These are phyloP conservation scores for Oxyura jamaicensis DNA, from an alignment of 2,113 vertebrate genomes.

Conservation along the genomic window DNA sequence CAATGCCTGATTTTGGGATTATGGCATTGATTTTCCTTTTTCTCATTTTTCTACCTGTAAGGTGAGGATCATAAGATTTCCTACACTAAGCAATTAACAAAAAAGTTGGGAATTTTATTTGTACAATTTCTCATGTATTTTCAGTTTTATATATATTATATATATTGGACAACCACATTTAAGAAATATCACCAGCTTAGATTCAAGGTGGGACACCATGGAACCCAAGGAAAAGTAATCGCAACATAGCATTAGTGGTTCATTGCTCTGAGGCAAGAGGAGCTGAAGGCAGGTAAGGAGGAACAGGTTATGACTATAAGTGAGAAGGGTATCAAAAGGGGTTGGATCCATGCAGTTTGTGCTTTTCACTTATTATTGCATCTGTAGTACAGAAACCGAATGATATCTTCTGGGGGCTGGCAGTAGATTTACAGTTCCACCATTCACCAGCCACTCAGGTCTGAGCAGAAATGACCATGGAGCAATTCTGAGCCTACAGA, in stretches of 20 bases:
- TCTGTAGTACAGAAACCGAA: not conserved
- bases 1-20: not conserved
- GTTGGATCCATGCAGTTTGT: not conserved
- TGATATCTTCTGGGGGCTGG: not conserved
- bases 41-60: not conserved
- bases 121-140: not conserved
- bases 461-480: too few relatives aligned
- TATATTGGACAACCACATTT: not conserved
- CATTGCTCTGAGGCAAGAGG: not conserved
- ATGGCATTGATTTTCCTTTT: not conserved
- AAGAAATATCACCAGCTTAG: not conserved
- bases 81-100: not conserved
- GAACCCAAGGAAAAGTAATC: not conserved
- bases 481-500: too few relatives aligned
- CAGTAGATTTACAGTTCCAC: too few relatives aligned
- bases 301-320: not conserved
- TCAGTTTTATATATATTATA: not conserved
- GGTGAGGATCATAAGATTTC: not conserved
- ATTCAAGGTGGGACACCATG: not conserved
- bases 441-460: too few relatives aligned
- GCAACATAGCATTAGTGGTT: too few relatives aligned
- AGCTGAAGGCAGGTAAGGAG: not conserved
- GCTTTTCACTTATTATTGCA: not conserved
- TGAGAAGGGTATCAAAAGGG: not conserved
- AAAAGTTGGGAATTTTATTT: not conserved